Evolutionary conservation across 2,113 vertebrate species (phyloP).

Genomic region (Alexandromys fortis): DNA sequence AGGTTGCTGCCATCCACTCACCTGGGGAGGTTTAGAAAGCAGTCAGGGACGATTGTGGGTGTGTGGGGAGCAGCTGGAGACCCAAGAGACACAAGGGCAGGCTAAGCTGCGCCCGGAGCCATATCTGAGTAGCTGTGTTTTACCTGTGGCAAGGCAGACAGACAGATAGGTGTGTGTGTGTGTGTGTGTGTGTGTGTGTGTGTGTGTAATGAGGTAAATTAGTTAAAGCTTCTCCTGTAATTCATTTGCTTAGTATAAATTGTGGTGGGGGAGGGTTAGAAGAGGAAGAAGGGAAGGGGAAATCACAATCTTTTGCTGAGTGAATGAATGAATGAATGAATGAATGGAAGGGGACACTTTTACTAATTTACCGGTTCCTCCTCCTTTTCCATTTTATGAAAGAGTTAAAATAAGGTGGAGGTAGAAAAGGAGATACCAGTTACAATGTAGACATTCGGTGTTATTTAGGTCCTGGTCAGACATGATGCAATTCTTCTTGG

Average conservation of each 20-base stretch:
- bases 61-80: constrained; percentile 64
- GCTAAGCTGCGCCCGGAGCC: constrained; percentile 58
- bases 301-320: not conserved
- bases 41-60: constrained; percentile 55
- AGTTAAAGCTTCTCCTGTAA: not conserved
- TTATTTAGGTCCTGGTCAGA: not conserved
- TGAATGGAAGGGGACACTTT: not conserved
- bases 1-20: constrained; percentile 50
- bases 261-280: not conserved
- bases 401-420: not conserved
- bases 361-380: not conserved
- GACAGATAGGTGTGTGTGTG: not conserved
- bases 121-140: not conserved
- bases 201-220: not conserved
- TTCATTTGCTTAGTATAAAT: not conserved
- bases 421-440: not conserved
- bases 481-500: not conserved
- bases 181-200: not conserved
- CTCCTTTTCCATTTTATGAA: not conserved
- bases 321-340: not conserved
- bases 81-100: not conserved
- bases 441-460: not conserved
- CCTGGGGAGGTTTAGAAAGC: constrained; percentile 54
- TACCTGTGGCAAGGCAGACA: not conserved
- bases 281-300: not conserved